Evolutionary conservation across 2,797 vertebrate genomes (phyloP).

Genomic region (Emys orbicularis): DNA sequence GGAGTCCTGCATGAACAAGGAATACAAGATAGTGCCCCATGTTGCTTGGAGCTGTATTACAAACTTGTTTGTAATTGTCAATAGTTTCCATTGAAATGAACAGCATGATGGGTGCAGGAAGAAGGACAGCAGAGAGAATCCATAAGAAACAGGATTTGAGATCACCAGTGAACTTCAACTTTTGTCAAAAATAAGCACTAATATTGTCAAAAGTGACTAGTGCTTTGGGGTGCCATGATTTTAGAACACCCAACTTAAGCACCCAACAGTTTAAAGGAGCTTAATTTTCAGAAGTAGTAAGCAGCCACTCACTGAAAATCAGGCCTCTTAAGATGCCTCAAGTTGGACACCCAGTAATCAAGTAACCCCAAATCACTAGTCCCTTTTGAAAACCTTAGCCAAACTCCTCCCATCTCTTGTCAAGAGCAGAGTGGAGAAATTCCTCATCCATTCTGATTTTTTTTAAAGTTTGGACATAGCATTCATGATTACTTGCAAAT

Average conservation of each 20-base stretch:
- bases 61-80: background rate
- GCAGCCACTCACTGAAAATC: no score
- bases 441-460: background rate
- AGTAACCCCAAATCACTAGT: background rate
- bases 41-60: background rate
- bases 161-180: background rate
- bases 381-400: background rate
- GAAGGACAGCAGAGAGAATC: background rate
- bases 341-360: background rate
- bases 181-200: background rate
- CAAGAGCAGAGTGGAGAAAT: background rate
- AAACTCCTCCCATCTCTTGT: accelerated
- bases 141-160: background rate
- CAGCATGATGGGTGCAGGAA: background rate
- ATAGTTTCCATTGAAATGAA: background rate
- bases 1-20: accelerated
- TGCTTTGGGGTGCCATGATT: background rate
- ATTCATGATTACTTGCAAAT: background rate
- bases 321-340: background rate
- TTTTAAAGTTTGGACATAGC: background rate
- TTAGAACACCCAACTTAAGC: background rate
- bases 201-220: background rate
- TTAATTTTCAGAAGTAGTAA: background rate
- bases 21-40: background rate
- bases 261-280: background rate